These are phyloP conservation scores for Trinorchestia longiramus DNA, from an alignment of 1,140 invertebrate genomes.

Conservation along the genomic window DNA sequence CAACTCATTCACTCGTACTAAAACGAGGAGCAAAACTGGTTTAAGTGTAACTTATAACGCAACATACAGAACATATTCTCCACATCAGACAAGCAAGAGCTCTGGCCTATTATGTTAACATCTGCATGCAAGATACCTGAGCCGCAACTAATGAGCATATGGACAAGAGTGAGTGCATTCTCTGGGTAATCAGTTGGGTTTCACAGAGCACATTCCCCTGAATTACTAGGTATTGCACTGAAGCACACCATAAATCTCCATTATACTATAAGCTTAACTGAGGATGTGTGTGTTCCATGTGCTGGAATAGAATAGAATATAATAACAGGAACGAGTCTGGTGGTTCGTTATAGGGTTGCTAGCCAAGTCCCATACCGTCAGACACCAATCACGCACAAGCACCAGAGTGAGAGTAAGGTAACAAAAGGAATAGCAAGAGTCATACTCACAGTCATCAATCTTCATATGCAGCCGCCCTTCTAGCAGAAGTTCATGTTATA, in stretches of 20 bases:
- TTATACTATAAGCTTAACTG: background rate
- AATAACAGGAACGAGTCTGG: no score
- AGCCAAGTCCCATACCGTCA: no score
- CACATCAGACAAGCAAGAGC: background rate
- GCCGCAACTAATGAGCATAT: background rate
- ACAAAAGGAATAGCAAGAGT: no score
- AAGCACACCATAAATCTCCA: background rate
- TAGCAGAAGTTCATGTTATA: no score
- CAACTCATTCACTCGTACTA: background rate
- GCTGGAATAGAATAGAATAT: no score
- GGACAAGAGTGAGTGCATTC: background rate
- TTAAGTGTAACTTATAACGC: background rate
- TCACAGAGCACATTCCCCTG: background rate
- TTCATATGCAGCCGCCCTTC: no score
- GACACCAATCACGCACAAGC: no score
- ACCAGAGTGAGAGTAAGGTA: no score
- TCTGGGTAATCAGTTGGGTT: background rate
- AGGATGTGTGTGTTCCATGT: background rate
- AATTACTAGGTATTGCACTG: background rate
- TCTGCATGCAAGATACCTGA: background rate
- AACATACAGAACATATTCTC: background rate
- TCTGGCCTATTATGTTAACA: background rate
- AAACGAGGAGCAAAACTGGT: background rate
- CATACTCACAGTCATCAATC: no score
- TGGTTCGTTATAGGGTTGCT: no score